phyloP scores from a whole-genome alignment of 1,140 invertebrate genomes.

The Hypothenemus hampei region DNA sequence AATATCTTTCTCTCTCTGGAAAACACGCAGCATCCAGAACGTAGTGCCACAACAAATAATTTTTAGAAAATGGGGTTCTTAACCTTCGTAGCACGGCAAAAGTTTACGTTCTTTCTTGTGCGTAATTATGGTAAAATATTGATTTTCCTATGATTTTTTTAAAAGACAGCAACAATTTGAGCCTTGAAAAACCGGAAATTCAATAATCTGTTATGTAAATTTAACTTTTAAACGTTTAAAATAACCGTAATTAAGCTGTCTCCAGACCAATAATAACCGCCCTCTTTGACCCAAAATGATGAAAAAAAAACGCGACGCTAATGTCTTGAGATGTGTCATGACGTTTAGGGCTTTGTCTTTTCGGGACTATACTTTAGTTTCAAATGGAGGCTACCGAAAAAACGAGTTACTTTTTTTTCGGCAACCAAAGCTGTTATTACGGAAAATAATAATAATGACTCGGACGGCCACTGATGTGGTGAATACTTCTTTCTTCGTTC shows the following conservation, averaged over 20 bases:
- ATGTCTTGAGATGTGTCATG: constrained; percentile 17
- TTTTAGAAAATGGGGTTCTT: constrained; percentile 32
- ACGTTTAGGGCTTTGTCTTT: constrained; percentile 15
- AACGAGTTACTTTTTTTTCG: neutral
- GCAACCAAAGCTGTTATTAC: constrained; percentile 13
- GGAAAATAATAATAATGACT: constrained; percentile 8
- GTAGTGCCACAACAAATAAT: constrained; percentile 38
- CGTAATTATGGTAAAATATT: neutral
- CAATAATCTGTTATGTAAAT: constrained; percentile 16
- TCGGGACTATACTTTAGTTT: neutral
- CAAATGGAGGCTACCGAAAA: neutral
- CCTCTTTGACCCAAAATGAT: neutral
- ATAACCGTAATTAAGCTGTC: constrained; percentile 10
- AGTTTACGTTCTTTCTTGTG: constrained; percentile 23
- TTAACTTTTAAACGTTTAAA: constrained; percentile 2
- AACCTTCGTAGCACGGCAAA: constrained; percentile 34
- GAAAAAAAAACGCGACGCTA: constrained; percentile 10
- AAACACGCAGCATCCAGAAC: constrained; percentile 33
- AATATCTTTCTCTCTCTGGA: constrained; percentile 36
- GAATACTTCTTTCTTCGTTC: too few species aligned
- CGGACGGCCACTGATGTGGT: constrained; percentile 10
- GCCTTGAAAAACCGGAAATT: neutral
- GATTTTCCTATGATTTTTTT: constrained; percentile 1
- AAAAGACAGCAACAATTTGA: neutral
- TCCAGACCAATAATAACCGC: constrained; percentile 2